phyloP scores from a whole-genome alignment of 2,113 vertebrate genomes.

The Phylloscopus whistleri region DNA sequence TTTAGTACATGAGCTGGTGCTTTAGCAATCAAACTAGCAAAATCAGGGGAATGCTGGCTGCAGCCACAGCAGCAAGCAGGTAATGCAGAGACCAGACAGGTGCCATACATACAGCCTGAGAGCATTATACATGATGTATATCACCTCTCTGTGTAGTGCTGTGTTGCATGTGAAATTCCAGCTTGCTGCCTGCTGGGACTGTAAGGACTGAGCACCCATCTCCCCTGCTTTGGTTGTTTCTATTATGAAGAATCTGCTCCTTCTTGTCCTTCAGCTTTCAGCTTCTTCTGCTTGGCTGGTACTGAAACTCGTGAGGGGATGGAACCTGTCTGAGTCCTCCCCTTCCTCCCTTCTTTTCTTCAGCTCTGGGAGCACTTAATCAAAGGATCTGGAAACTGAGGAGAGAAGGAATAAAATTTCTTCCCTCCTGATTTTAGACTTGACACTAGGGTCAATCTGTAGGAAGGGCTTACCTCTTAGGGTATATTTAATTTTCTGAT shows the following conservation, averaged over 20 bases:
- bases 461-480: background rate
- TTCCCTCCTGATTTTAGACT: background rate
- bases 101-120: background rate
- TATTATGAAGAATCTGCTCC: background rate
- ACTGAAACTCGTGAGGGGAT: background rate
- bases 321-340: background rate
- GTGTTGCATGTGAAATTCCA: background rate
- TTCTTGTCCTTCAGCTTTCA: background rate
- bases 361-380: background rate
- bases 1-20: background rate
- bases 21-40: background rate
- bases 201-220: background rate
- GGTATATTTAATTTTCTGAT: background rate
- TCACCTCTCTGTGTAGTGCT: background rate
- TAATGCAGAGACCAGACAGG: background rate
- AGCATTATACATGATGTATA: accelerated
- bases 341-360: background rate
- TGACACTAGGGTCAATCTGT: background rate
- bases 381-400: background rate
- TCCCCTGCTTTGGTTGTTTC: background rate
- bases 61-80: background rate
- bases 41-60: background rate
- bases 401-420: background rate
- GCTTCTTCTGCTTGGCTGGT: background rate
- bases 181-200: background rate